Evolutionary conservation across 2,113 vertebrate species (phyloP), one percentile per base, ranked within the genome.

Genomic region (Irena cyanogastra): DNA sequence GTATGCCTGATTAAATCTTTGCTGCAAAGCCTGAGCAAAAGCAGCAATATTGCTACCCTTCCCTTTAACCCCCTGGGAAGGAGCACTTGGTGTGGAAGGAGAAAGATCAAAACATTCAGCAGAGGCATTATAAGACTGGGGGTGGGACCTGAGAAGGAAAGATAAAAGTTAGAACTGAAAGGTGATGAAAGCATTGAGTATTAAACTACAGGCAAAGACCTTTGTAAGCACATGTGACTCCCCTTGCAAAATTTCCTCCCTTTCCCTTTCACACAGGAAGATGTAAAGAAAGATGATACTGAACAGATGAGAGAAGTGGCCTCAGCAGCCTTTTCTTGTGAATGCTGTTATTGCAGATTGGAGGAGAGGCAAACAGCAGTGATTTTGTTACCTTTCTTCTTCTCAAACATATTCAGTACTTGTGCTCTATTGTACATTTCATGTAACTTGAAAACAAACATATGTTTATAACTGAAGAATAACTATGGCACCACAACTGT

Each of bases 41-140:
- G 65, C 52, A 74, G n/a, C 44, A 68, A 41, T 60, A 83, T 28
- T 65, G 33, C 92, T 84, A 49, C 64, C 42, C 35, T 93, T 63
- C 39, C 78, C 84, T 88, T 85, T 93, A 91, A 63, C 39, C 63
- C 69, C 39, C 57, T 61, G 70, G 74, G 84, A 94, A 83, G 54
- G 70, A 90, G 21, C 57, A 85, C 56, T 93, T 80, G 76, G 26
- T 90, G 64, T 82, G 68, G 76, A 92, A 92, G 49, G 41, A 90
- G 85, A 78, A 93, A 89, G 92, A 93, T 90, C 79, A 97, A 95
- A 95, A 90, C 39, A 83, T 61, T 10, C 50, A 65, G 33, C 13
- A 74, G 84, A 93, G 27, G 56, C 37, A 83, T 89, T 88, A 20
- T 74, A 90, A 83, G 79, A 47, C 56, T 69, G 37, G 52, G 68